Evolutionary conservation across 2,888 invertebrate genomes (phyloP).

Genomic region (Smittia sp.): DNA sequence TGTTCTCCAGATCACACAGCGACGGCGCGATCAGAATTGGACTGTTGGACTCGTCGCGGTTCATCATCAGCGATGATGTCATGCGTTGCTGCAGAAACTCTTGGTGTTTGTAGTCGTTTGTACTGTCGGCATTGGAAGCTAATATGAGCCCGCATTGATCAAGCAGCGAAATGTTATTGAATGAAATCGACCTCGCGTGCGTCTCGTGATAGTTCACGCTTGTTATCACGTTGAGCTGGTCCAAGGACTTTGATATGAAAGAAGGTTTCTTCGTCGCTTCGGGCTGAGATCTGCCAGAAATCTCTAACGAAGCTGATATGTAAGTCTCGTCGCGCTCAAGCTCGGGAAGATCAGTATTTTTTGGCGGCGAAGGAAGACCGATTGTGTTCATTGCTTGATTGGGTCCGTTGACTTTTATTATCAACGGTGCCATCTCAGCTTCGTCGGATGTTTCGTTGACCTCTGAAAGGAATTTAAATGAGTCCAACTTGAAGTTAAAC

Average conservation of each 20-base stretch:
- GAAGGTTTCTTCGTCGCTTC: conserved; percentile 20
- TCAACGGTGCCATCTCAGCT: conserved; percentile 2
- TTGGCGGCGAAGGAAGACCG: conserved; percentile 46
- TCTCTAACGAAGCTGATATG: conserved; percentile 51
- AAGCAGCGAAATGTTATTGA: conserved; percentile 27
- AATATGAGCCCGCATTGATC: background rate
- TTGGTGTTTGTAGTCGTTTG: background rate
- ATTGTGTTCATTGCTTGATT: conserved; percentile 49
- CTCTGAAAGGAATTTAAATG: too few species aligned
- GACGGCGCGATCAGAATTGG: conserved; percentile 47
- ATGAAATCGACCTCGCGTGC: conserved; percentile 45
- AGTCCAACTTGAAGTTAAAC: background rate
- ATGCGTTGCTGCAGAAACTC: conserved; percentile 2
- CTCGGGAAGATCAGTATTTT: background rate
- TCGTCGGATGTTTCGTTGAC: conserved; percentile 5
- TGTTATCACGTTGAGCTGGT: conserved; percentile 42
- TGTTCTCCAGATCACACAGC: conserved; percentile 45
- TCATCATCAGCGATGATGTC: conserved; percentile 18
- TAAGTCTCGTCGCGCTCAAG: conserved; percentile 50
- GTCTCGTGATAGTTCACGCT: conserved; percentile 37
- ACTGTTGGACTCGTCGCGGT: conserved; percentile 43
- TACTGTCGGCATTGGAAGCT: background rate
- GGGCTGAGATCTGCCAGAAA: conserved; percentile 48
- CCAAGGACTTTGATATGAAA: conserved; percentile 45
- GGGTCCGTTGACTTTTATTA: conserved; percentile 8